Conservation (phyloP, 2,113 vertebrate species). For the Anser cygnoides region DNA sequence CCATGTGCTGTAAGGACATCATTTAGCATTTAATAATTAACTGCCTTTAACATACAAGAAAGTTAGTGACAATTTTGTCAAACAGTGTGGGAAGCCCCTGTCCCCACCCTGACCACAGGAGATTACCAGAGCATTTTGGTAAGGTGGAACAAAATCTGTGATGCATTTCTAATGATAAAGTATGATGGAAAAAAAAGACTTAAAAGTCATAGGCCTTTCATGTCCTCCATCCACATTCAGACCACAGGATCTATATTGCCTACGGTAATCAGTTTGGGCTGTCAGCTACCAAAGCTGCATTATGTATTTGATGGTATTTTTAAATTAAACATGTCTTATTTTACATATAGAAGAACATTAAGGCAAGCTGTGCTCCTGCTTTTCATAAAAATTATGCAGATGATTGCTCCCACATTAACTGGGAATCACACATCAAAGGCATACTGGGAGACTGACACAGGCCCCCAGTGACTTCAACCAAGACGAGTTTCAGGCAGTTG, state of each 20-base stretch:
- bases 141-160: not conserved
- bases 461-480: not conserved
- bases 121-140: not conserved
- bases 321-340: not conserved
- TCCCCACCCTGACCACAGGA: not conserved
- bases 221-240: not conserved
- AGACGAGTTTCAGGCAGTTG: not conserved
- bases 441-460: fast-evolving
- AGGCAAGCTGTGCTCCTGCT: not conserved
- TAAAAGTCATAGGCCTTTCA: not conserved
- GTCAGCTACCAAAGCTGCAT: not conserved
- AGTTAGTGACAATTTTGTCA: not conserved
- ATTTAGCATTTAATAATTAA: not conserved
- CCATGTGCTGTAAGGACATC: fast-evolving
- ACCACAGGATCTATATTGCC: not conserved
- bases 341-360: not conserved
- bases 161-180: not conserved
- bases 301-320: not conserved
- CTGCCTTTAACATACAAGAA: not conserved
- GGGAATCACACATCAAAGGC: not conserved
- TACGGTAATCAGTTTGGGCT: not conserved
- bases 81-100: not conserved
- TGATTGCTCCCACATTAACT: not conserved
- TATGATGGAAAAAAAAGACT: not conserved
- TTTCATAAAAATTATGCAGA: not conserved